Evolutionary conservation across 2,888 invertebrate species (phyloP), one percentile per base, ranked within the genome.

Genomic region (Laspeyria flexula): DNA sequence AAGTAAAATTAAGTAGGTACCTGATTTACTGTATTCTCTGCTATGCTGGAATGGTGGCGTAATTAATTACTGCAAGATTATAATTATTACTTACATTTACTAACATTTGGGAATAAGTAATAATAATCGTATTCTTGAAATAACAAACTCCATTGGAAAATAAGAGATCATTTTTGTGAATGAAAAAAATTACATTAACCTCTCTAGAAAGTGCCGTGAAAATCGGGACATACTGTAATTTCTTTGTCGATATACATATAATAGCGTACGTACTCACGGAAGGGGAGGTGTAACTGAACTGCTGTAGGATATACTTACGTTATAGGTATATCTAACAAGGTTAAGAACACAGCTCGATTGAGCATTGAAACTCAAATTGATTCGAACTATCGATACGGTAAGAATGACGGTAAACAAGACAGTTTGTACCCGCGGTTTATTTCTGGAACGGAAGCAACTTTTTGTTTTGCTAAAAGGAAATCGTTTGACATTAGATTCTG

Each of bases 271-370:
- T 35, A 35, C 34, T n/a, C 18, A 18, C 18, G 34, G 34, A 16
- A 18, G 34, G 18, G 18, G 18, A 35, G 34, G 10, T 15, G 33
- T 7, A 15, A 12, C 11, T n/a, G n/a, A n/a, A n/a, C n/a, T n/a
- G n/a, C n/a, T n/a, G n/a, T n/a, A n/a, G 11, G 12, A 3, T 30
- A 11, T 18, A 18, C 18, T n/a, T 18, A 18, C 18, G 5, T 3
- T 18, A 18, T 15, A 18, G 6, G 34, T 16, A 34, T 34, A 13
- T 21, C 11, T 37, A 37, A 37, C 35, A 18, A 35, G 35, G 35
- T 35, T 35, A 35, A 35, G 18, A 35, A 35, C 35, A 18, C 35
- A n/a, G 7, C 37, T 6, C 21, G 37, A 37, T 37, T 21, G 21
- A 21, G 12, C 21, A 35, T 35, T 35, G 34, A 35, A 18, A n/a